These are phyloP conservation scores for Cephus rjabovi DNA, from an alignment of 2,888 invertebrate genomes.

Conservation along the genomic window DNA sequence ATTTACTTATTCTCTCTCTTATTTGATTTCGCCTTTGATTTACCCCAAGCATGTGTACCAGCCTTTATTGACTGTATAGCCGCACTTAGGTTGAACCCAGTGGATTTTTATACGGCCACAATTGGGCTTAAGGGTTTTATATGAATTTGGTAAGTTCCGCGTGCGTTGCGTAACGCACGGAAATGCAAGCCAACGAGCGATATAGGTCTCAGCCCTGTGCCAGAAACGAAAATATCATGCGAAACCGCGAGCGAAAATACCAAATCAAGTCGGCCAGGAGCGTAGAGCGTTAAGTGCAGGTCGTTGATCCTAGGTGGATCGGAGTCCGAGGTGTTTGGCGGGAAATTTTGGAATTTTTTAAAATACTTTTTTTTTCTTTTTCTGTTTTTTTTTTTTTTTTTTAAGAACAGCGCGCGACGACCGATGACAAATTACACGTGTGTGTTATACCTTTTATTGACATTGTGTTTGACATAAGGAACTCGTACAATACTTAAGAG, in stretches of 20 bases:
- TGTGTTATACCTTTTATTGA: background rate
- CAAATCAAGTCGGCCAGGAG: background rate
- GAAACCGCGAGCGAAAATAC: constrained; percentile 10
- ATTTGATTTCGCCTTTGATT: too few species aligned
- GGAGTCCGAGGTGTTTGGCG: too few species aligned
- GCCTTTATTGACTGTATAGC: too few species aligned
- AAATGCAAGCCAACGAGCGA: constrained; percentile 31
- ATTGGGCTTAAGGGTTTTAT: constrained; percentile 14
- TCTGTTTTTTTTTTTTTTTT: too few species aligned
- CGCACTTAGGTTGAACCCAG: too few species aligned
- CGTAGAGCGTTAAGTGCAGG: too few species aligned
- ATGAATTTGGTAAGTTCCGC: constrained; percentile 17
- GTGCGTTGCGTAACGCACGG: constrained; percentile 32
- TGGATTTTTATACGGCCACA: background rate
- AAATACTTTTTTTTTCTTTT: background rate
- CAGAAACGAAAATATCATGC: constrained; percentile 61
- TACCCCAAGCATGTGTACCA: too few species aligned
- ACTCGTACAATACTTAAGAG: constrained; percentile 17
- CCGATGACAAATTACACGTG: background rate
- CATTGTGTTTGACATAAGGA: constrained; percentile 11
- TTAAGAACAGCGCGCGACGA: background rate
- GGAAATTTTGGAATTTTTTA: too few species aligned
- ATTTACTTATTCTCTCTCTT: fast-evolving
- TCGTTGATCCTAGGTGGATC: too few species aligned
- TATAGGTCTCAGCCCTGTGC: constrained; percentile 62